phyloP scores from a whole-genome alignment of 2,797 vertebrate genomes.

The Dendrocincla fuliginosa region DNA sequence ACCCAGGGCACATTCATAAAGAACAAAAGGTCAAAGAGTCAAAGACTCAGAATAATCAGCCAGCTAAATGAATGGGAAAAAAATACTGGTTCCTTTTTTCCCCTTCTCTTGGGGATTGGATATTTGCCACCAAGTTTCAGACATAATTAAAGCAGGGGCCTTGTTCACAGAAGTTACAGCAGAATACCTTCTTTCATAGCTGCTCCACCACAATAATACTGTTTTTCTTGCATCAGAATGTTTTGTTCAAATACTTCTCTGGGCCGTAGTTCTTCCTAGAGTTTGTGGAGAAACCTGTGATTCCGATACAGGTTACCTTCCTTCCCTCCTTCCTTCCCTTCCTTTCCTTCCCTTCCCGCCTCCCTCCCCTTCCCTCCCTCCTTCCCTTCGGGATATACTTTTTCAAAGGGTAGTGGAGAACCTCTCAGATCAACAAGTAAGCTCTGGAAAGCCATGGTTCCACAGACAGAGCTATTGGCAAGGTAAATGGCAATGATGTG shows the following conservation, averaged over 20 bases:
- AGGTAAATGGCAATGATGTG: not conserved
- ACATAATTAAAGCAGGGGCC: constrained; percentile 49
- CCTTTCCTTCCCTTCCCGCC: not conserved
- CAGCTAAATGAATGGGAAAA: constrained; percentile 23
- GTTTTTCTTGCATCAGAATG: constrained; percentile 25
- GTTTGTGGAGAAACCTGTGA: not conserved
- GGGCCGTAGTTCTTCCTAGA: not conserved
- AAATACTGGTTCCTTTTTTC: constrained; percentile 1
- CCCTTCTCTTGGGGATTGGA: constrained; percentile 35
- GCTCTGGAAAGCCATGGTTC: not conserved
- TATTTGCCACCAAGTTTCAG: constrained; percentile 57
- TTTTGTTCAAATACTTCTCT: constrained; percentile 28
- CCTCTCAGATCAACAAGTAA: not conserved
- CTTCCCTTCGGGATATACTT: not conserved
- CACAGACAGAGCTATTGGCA: not conserved
- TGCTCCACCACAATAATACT: not conserved
- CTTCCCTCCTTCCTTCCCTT: not conserved
- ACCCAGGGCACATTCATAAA: constrained; percentile 27
- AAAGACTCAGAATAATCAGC: constrained; percentile 52
- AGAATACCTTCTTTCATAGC: constrained; percentile 56
- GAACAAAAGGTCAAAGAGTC: constrained; percentile 59
- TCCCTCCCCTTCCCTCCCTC: not conserved
- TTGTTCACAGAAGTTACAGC: constrained; percentile 49
- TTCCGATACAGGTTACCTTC: not conserved
- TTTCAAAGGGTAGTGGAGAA: not conserved